Evolutionary conservation across 1,140 invertebrate genomes (phyloP), one percentile per base, ranked within the genome.

Genomic region (Dendrolimus punctatus): DNA sequence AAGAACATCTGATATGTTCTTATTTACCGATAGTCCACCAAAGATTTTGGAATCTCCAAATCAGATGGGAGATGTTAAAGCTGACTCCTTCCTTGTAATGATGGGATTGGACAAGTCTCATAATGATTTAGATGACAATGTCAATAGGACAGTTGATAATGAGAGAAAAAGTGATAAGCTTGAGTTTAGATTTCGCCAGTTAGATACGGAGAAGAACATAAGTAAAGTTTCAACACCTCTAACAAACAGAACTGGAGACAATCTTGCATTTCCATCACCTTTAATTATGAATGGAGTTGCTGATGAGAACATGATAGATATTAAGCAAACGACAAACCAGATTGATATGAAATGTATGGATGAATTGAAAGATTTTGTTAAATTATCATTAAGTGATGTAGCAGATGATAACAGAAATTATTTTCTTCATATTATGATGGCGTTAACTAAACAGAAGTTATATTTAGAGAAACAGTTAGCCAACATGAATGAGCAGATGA

Each of bases 301-400:
- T 38, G 71, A 83, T 58, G 73, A 76, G 66, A 52, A 49, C 23
- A 23, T 70, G 23, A 65, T 53, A 57, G 56, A 6, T 76, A 75
- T 57, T 41, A 68, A 6, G 56, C 65, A 46, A 66, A 68, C 58
- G 53, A 71, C 38, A 77, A 68, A 66, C 58, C 60, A 39, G 47
- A 53, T 72, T 36, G 75, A 84, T 55, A 57, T 62, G 37, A 75
- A 80, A 46, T 50, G 60, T 39, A 49, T 73, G 39, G 78, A 85
- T 46, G 87, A 88, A 46, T 58, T 87, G n/a, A 88, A 87, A 67
- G 84, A 88, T 60, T 87, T 81, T 53, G 72, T 87, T 4, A 81
- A 74, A 62, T 60, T 79, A 44, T 70, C 71, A 43, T 57, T 85
- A 46, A 72, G 76, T n/a, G 80, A 87, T 67, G 67, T 85, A 9